Conservation (phyloP, 2,797 vertebrate species). For the Ambastaia sidthimunki region DNA sequence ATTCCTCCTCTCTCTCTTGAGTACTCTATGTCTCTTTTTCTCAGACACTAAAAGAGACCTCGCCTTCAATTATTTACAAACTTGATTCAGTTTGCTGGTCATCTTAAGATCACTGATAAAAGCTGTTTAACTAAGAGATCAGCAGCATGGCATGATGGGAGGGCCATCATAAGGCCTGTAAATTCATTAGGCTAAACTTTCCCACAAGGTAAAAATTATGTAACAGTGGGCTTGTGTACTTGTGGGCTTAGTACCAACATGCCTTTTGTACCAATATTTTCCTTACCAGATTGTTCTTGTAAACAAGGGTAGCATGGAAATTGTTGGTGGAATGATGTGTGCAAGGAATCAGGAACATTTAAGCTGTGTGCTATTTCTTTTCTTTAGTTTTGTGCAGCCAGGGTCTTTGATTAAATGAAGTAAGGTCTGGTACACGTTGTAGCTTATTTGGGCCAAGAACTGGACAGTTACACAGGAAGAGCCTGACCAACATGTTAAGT, state of each 20-base stretch:
- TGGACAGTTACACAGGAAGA: constrained; percentile 65
- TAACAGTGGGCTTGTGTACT: constrained; percentile 65
- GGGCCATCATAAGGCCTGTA: constrained; percentile 58
- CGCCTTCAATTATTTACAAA: constrained; percentile 2
- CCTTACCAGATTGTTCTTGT: constrained; percentile 69
- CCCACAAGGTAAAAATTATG: constrained; percentile 71
- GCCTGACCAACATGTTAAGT: too few relatives aligned
- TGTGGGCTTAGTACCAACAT: constrained; percentile 47
- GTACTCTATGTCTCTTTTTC: constrained; percentile 17
- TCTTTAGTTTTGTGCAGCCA: too few relatives aligned
- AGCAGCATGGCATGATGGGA: constrained; percentile 27
- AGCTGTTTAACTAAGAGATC: constrained; percentile 44
- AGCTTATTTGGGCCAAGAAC: too few relatives aligned
- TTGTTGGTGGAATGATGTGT: background rate
- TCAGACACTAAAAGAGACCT: background rate
- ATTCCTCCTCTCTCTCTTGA: constrained; percentile 16
- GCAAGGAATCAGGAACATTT: background rate
- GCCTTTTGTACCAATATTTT: constrained; percentile 66
- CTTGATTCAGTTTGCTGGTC: constrained; percentile 1
- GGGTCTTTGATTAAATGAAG: too few relatives aligned
- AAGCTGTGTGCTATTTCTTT: too few relatives aligned
- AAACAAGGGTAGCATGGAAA: background rate
- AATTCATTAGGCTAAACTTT: constrained; percentile 69
- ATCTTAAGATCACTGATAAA: constrained; percentile 28
- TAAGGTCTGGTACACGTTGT: too few relatives aligned